Base-by-base conservation (phyloP, 2,888 invertebrate genomes). In the Platycheirus rosarum region DNA sequence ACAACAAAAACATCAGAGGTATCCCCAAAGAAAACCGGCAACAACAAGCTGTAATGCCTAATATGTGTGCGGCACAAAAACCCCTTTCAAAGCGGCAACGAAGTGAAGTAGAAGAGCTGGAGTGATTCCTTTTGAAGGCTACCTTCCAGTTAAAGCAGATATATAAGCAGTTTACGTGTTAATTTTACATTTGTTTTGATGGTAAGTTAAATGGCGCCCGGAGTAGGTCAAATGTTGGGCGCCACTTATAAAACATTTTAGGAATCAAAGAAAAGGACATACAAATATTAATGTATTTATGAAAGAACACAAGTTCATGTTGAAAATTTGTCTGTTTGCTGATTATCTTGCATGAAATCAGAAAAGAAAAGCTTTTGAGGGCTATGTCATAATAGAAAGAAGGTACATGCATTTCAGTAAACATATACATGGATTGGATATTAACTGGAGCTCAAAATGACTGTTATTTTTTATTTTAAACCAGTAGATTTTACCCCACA, bases 61-160 rank as follows among this genome's bases (percentile, higher is more conserved):
- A 82, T 76, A 76, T 63, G 37, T 76, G 63, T 71, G 76, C 76
- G 63, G 68, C 63, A 57, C 71, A 82, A 77, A 66, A 82, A 82
- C 76, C 73, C 71, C 48, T 66, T 77, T 82, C 82, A 82, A 82
- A 82, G 82, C 77, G 76, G 77, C 76, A 82, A 55, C 82, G 82
- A 82, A 77, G 82, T 82, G 76, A 82, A 82, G 82, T 77, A 68
- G 77, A 55, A 68, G 73, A 73, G 82, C 55, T 51, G 82, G 63
- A 82, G 77, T 77, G 77, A 82, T 82, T 82, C 77, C 73, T 69
- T 82, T 77, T 46, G 77, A 76, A 71, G 82, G 77, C 77, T 82
- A 77, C 82, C 77, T 82, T 71, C 37, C 35, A 65, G 2, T 80
- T 71, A 55, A 76, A 77, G 44, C 71, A 71, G 44, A 76, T 77